phyloP scores from a whole-genome alignment of 2,113 vertebrate species.

The Epinephelus moara region DNA sequence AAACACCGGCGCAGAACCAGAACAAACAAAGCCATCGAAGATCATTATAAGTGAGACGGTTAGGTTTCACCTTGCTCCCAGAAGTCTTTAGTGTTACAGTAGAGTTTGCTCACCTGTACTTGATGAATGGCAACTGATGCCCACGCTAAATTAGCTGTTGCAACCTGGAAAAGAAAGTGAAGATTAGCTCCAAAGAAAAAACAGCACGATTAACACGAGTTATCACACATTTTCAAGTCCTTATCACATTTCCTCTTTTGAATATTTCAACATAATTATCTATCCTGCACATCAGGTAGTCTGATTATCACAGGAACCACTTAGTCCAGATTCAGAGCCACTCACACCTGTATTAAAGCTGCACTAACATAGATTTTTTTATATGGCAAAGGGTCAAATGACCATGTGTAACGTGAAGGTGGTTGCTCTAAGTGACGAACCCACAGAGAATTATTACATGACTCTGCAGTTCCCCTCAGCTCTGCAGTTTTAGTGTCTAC shows the following conservation, averaged over 20 bases:
- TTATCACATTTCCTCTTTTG: conserved; percentile 12
- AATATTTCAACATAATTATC: conserved; percentile 16
- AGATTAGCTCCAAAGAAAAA: conserved; percentile 13
- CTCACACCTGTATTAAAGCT: background rate
- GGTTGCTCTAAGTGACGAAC: background rate
- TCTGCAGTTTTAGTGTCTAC: background rate
- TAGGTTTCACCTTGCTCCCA: conserved; percentile 27
- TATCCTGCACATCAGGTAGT: conserved; percentile 1
- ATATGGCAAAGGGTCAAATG: background rate
- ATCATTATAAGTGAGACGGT: conserved; percentile 56
- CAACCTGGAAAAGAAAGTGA: conserved; percentile 87
- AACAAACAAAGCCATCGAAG: conserved; percentile 73
- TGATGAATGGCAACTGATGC: conserved; percentile 98
- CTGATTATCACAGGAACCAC: conserved; percentile 24
- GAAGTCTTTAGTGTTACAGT: conserved; percentile 35
- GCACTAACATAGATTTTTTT: conserved; percentile 1
- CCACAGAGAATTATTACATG: background rate
- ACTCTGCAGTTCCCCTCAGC: background rate
- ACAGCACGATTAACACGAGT: background rate
- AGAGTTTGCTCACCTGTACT: conserved; percentile 90
- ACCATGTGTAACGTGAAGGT: background rate
- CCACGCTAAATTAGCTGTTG: conserved; percentile 97
- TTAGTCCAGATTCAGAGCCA: conserved; percentile 9
- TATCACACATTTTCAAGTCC: background rate
- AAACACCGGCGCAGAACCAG: conserved; percentile 74